These are phyloP conservation scores for Heliothis peltigera DNA, from an alignment of 2,888 invertebrate genomes.

Conservation along the genomic window DNA sequence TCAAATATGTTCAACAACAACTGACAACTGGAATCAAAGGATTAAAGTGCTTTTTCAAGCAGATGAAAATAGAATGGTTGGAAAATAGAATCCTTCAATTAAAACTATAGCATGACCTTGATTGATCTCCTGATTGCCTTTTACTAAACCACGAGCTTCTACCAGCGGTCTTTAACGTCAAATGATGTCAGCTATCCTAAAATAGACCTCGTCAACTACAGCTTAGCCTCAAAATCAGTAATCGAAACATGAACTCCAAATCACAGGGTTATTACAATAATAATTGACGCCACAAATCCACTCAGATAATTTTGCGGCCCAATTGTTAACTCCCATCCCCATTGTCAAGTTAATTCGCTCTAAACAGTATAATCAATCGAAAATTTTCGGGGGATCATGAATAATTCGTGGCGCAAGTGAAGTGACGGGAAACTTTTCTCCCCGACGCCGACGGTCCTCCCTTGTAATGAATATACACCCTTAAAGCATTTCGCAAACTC, in stretches of 20 bases:
- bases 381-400: slow-evolving; percentile 79
- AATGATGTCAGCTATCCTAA: neutral
- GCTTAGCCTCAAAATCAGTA: neutral
- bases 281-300: slow-evolving; percentile 15
- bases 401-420: slow-evolving; percentile 78
- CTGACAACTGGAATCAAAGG: too few relatives aligned
- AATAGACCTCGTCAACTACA: neutral
- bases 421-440: slow-evolving; percentile 67
- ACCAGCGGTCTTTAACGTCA: neutral
- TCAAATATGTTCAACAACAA: neutral
- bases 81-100: too few relatives aligned
- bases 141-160: neutral
- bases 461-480: slow-evolving; percentile 68
- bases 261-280: neutral
- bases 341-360: slow-evolving; percentile 71
- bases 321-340: slow-evolving; percentile 28
- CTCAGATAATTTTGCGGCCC: slow-evolving; percentile 13
- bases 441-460: slow-evolving; percentile 55
- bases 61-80: too few relatives aligned
- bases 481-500: slow-evolving; percentile 71
- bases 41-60: too few relatives aligned
- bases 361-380: slow-evolving; percentile 83
- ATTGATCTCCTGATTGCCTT: too few relatives aligned
- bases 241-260: neutral
- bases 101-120: too few relatives aligned